Percentiles rank a stretch among this genome's conserved stretches.
These are phyloP conservation scores for Maccullochella peelii DNA, from an alignment of 2,113 vertebrate species.

Conservation along the genomic window DNA sequence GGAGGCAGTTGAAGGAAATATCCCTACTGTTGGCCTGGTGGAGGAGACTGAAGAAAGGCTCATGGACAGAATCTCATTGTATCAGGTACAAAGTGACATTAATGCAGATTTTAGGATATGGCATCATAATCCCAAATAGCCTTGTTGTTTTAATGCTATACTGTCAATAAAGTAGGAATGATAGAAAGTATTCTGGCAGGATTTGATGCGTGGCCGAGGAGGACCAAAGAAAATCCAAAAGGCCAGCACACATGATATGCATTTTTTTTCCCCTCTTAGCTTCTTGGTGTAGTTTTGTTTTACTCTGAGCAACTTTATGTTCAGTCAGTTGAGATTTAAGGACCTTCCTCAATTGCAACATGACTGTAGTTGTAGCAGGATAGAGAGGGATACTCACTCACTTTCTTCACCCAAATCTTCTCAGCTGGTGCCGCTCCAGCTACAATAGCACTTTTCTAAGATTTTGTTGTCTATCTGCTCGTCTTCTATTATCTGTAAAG, in stretches of 20 bases:
- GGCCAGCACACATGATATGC: not conserved
- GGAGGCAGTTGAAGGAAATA: conserved; percentile 88
- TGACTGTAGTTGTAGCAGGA: not conserved
- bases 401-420: not conserved
- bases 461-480: not conserved
- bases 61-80: conserved; percentile 88
- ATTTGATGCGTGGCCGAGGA: not conserved
- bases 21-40: conserved; percentile 89
- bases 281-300: not conserved
- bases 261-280: not conserved
- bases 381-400: not conserved
- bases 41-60: conserved; percentile 95
- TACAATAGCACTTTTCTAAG: not conserved
- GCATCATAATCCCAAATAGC: not conserved
- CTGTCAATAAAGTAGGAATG: not conserved
- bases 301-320: not conserved
- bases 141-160: not conserved
- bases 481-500: conserved; percentile 74
- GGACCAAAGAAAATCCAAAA: not conserved
- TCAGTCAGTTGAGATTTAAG: too few relatives aligned
- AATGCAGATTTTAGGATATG: not conserved
- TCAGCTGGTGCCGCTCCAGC: not conserved
- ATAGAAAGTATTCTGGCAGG: not conserved
- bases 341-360: not conserved
- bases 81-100: conserved; percentile 85